Conservation (phyloP, 2,113 vertebrate species). For the Myrmecophaga tridactyla region DNA sequence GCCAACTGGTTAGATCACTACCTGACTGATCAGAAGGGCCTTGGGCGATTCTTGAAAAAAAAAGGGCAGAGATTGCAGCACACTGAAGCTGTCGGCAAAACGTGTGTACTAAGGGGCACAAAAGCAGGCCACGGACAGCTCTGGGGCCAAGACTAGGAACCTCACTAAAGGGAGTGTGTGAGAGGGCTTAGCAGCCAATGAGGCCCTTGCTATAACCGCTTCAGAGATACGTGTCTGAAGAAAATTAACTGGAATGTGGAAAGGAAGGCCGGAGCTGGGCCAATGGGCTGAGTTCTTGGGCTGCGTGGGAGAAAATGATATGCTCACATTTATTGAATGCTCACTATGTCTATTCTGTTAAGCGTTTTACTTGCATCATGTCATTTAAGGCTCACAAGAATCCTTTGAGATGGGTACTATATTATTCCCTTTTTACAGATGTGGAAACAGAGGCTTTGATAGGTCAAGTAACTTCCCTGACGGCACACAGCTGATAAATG, state of each 20-base stretch:
- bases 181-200: not conserved
- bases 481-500: not conserved
- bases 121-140: not conserved
- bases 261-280: not conserved
- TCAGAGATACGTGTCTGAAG: not conserved
- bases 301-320: not conserved
- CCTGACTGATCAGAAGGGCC: not conserved
- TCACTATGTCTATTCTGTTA: not conserved
- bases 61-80: not conserved
- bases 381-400: not conserved
- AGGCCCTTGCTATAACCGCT: not conserved
- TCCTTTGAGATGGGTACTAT: not conserved
- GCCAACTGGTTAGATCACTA: not conserved
- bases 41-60: not conserved
- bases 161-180: not conserved
- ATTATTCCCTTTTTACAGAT: not conserved
- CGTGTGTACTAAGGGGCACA: not conserved
- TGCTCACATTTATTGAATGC: not conserved
- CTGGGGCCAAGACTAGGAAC: not conserved
- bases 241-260: not conserved
- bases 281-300: not conserved
- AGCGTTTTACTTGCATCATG: not conserved
- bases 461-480: not conserved
- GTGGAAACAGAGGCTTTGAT: not conserved
- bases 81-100: not conserved